These are phyloP conservation scores for Limnephilus auricula DNA, from an alignment of 2,888 invertebrate genomes.

Conservation along the genomic window DNA sequence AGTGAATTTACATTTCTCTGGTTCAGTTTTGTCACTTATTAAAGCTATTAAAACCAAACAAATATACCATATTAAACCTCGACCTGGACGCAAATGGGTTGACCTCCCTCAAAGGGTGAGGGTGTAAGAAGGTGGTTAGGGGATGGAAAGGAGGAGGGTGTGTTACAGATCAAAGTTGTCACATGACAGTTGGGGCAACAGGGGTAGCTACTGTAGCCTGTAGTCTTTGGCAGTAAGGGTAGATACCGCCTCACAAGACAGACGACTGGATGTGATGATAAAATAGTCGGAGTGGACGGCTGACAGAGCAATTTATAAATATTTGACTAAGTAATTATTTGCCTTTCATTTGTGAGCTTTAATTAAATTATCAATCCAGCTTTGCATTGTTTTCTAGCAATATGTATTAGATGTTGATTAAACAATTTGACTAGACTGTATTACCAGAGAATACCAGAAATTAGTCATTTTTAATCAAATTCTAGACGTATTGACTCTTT, in stretches of 20 bases:
- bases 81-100: constrained; percentile 5
- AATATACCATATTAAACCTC: neutral
- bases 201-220: neutral
- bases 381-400: neutral
- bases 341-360: neutral
- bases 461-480: no score
- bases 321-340: neutral
- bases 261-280: constrained; percentile 27
- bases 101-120: constrained; percentile 23
- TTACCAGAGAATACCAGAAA: no score
- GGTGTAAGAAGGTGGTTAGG: neutral
- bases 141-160: neutral
- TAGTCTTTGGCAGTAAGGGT: neutral
- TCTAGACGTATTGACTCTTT: no score
- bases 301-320: neutral
- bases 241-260: neutral
- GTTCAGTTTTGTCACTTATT: neutral
- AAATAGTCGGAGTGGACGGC: constrained; percentile 18
- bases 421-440: neutral
- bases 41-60: neutral
- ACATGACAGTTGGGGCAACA: constrained; percentile 18
- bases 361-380: neutral
- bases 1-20: neutral
- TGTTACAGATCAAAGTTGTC: constrained; percentile 48
- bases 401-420: neutral